Conservation (phyloP, 1,140 invertebrate genomes). For the Meloidogyne exigua region DNA sequence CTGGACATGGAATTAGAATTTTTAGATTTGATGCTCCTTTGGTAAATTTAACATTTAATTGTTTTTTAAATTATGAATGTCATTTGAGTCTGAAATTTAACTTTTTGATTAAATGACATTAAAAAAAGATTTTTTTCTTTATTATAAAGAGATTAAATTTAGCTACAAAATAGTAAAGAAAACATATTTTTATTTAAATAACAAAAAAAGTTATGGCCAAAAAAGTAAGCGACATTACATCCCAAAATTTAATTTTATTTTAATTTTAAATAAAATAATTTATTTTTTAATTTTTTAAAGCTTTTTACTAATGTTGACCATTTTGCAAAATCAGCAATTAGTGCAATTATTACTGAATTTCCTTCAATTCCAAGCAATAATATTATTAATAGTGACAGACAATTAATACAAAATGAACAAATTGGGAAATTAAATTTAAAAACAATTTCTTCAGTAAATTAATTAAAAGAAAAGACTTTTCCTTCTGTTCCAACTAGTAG, state of each 20-base stretch:
- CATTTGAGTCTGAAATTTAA: background rate
- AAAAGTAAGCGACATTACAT: too few species aligned
- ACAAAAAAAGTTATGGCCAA: too few species aligned
- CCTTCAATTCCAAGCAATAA: background rate
- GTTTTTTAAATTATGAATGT: background rate
- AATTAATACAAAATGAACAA: background rate
- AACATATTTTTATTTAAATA: too few species aligned
- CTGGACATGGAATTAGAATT: slow-evolving; percentile 37
- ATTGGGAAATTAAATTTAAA: background rate
- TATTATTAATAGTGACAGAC: background rate
- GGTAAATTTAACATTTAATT: slow-evolving; percentile 8
- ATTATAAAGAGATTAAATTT: too few species aligned
- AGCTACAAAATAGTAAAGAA: too few species aligned
- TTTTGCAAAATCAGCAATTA: slow-evolving; percentile 44
- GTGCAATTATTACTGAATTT: slow-evolving; percentile 27
- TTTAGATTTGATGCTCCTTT: slow-evolving; percentile 54
- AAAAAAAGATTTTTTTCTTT: too few species aligned
- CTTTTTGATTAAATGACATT: too few species aligned
- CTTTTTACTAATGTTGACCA: slow-evolving; percentile 56
- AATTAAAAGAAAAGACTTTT: too few species aligned
- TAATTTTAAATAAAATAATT: too few species aligned
- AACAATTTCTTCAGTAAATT: background rate
- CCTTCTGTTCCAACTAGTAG: background rate
- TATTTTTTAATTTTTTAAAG: too few species aligned
- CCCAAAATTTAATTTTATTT: too few species aligned